phyloP scores from a whole-genome alignment of 2,888 invertebrate genomes.

The Phanerotoma sp. region DNA sequence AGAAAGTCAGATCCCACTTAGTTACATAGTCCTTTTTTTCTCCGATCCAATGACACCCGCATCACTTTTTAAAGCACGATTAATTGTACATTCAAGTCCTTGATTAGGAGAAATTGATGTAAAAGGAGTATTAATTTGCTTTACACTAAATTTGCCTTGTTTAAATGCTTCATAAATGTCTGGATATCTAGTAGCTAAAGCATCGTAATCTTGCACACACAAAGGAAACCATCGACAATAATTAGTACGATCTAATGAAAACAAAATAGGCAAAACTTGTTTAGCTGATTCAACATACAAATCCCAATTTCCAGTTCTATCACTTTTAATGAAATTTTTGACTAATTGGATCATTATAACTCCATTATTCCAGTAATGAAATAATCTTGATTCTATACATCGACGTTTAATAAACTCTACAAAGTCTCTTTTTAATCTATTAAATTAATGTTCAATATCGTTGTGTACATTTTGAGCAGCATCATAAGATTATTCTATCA shows the following conservation, averaged over 20 bases:
- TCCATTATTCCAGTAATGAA: constrained; percentile 22
- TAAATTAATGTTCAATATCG: not conserved
- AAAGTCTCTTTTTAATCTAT: not conserved
- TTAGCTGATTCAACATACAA: not conserved
- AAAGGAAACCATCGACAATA: constrained; percentile 17
- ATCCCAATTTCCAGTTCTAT: constrained; percentile 20
- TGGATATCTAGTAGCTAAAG: constrained; percentile 3
- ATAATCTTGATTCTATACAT: constrained; percentile 17
- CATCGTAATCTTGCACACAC: constrained; percentile 9
- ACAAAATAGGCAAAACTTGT: constrained; percentile 16
- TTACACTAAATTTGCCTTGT: constrained; percentile 15
- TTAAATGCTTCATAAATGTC: constrained; percentile 16
- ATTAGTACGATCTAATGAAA: constrained; percentile 20
- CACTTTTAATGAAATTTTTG: constrained; percentile 16
- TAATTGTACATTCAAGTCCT: constrained; percentile 21
- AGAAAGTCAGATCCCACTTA: constrained; percentile 2
- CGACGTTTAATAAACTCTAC: constrained; percentile 4
- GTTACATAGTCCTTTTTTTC: constrained; percentile 5
- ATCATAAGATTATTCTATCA: not conserved
- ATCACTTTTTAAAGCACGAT: constrained; percentile 11
- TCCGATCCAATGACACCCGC: constrained; percentile 17
- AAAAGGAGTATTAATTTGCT: constrained; percentile 9
- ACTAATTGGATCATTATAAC: constrained; percentile 16
- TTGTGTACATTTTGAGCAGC: not conserved
- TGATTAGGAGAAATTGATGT: constrained; percentile 17